Evolutionary conservation across 2,888 invertebrate genomes (phyloP), one percentile per base, ranked within the genome.

Genomic region (Leucophenga montana): DNA sequence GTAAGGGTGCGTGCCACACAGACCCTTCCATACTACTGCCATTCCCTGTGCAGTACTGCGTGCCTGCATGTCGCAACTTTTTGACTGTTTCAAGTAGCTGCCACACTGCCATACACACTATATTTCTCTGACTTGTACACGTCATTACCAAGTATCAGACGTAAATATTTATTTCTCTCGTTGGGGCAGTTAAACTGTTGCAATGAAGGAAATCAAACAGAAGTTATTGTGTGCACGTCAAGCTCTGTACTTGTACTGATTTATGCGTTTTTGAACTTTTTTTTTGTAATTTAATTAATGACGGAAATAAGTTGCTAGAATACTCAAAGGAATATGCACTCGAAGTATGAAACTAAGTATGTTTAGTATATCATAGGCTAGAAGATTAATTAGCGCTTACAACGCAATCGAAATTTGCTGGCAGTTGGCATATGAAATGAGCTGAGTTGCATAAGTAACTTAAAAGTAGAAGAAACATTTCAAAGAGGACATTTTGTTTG

Each of bases 241-340:
- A 18, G 56, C 22, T 8, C 22, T 46, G 18, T 8, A 18, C 44
- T 62, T 44, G 44, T 79, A 70, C 80, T 84, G 83, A 84, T 84
- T 84, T 84, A 84, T 84, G 84, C 76, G 84, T 77, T 84, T 84
- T 82, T 82, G 81, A 84, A 79, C 77, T 83, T 84, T 84, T 27
- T 76, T 78, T 77, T 77, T 79, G 80, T 83, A 80, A 84, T 82
- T 84, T 83, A 83, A 84, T 84, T 84, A 84, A 84, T 84, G 84
- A 83, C 80, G 77, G 75, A 76, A 78, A 78, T 76, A 79, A 81
- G 82, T 81, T 46, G 27, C 27, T 27, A 4, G 27, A 27, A 27
- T 27, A 27, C 27, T 27, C 27, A 27, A 27, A 27, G 27, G 27
- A 27, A 27, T 27, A 27, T 27, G 27, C 27, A 27, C 27, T 27